Base-by-base conservation (phyloP, 2,113 vertebrate species). In the Dipodomys stephensi region DNA sequence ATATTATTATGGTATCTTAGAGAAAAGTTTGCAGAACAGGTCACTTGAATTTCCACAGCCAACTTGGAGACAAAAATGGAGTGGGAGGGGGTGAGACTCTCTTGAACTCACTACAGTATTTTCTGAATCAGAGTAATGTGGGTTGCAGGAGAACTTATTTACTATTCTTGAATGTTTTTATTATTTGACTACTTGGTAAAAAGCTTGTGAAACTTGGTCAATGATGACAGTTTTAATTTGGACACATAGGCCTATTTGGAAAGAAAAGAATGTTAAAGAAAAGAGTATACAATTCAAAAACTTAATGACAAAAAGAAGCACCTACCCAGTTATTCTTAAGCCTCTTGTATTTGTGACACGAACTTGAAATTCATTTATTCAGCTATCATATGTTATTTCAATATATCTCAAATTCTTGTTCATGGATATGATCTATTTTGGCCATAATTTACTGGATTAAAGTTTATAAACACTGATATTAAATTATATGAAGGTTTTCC, bases 201-300 rank as follows among this genome's bases (percentile, higher is more conserved):
- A 82, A 28, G 4, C 20, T 49, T 74, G 19, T 65, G 16, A 46
- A 95, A 30, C 76, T 94, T 53, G 94, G 83, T 92, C 84, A 97
- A 95, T 16, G 12, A 84, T 11, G 6, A 92, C 86, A 93, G 96
- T 97, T 98, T 95, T 97, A 97, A 97, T 97, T 97, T 96, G 76
- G 2, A 35, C 7, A 76, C 1, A 25, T 28, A 77, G 15, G 20
- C 5, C 78, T 13, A 77, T 2, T 28, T 44, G 16, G 88, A 65
- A 67, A 74, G 13, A 85, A 90, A 5, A 9, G 30, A 11, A 53
- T 46, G 53, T 4, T 25, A 28, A 74, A 80, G 62, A 44, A 67
- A 28, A 72, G 9, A 82, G 83, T 44, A 32, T 0, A 19, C 23
- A 86, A 32, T 79, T 85, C 49, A 71, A 73, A 67, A 76, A 0